Conservation (phyloP, 2,113 vertebrate genomes). For the Naja naja region DNA sequence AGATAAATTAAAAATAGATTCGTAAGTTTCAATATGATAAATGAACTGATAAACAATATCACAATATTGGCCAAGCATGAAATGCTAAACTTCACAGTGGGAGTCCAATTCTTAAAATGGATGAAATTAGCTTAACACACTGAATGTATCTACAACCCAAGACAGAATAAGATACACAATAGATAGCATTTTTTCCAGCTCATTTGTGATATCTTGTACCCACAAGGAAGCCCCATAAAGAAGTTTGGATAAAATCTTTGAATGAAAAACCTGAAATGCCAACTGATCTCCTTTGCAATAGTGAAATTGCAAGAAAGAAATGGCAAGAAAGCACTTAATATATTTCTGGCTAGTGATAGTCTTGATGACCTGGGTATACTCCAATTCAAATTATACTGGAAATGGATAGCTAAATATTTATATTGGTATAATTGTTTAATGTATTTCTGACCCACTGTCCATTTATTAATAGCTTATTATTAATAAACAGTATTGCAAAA, state of each 20-base stretch:
- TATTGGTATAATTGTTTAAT: not conserved
- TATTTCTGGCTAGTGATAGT: not conserved
- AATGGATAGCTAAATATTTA: not conserved
- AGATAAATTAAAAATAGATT: not conserved
- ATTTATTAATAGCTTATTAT: not conserved
- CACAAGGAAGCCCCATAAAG: not conserved
- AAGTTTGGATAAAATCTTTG: not conserved
- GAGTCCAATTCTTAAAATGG: not conserved
- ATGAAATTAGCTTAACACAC: not conserved
- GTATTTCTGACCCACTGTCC: not conserved
- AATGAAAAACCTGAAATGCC: not conserved
- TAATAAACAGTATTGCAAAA: not conserved
- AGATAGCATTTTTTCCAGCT: not conserved
- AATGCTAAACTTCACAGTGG: not conserved
- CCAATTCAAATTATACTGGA: not conserved
- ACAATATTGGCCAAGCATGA: not conserved
- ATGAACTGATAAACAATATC: not conserved
- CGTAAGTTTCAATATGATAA: not conserved
- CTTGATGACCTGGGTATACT: not conserved
- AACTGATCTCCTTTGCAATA: not conserved
- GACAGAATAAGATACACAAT: not conserved
- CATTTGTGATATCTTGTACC: not conserved
- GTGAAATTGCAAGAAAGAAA: not conserved
- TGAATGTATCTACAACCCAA: not conserved
- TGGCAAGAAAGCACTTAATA: not conserved